These are phyloP conservation scores for Patella caerulea DNA, from an alignment of 2,888 invertebrate species.

Conservation along the genomic window DNA sequence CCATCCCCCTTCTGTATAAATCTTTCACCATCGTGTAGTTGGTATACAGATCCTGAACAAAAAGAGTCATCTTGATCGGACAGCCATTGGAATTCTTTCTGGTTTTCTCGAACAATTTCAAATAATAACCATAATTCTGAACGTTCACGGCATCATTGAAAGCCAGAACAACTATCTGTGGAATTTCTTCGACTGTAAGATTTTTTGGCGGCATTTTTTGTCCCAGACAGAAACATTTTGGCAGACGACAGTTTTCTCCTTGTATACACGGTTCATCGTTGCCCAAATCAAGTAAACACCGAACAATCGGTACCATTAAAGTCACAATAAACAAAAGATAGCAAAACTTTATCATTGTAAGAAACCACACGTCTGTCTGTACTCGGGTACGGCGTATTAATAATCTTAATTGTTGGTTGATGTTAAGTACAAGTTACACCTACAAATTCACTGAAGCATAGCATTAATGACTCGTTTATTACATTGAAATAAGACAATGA, in stretches of 20 bases:
- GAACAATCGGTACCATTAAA: too few relatives aligned
- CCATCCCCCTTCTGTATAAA: conserved; percentile 25
- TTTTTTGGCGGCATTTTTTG: conserved; percentile 14
- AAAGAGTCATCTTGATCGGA: conserved; percentile 20
- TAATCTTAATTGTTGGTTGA: too few relatives aligned
- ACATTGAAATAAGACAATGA: too few relatives aligned
- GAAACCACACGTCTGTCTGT: too few relatives aligned
- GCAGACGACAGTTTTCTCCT: conserved; percentile 22
- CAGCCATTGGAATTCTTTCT: conserved; percentile 21
- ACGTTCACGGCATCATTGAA: conserved; percentile 29
- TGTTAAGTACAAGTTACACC: too few relatives aligned
- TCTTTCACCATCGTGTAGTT: conserved; percentile 22
- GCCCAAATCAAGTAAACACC: too few relatives aligned
- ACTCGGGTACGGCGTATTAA: too few relatives aligned
- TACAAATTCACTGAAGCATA: too few relatives aligned
- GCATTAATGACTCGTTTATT: too few relatives aligned
- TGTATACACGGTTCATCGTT: conserved; percentile 12
- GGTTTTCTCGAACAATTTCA: conserved; percentile 17
- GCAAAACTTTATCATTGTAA: too few relatives aligned
- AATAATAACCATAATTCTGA: conserved; percentile 18
- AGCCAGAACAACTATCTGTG: conserved; percentile 29
- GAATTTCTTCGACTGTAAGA: conserved; percentile 14
- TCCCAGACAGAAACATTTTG: conserved; percentile 26
- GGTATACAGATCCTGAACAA: conserved; percentile 18
- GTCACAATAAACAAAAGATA: too few relatives aligned